Evolutionary conservation across 2,113 vertebrate species (phyloP).

Genomic region (Carlito syrichta): DNA sequence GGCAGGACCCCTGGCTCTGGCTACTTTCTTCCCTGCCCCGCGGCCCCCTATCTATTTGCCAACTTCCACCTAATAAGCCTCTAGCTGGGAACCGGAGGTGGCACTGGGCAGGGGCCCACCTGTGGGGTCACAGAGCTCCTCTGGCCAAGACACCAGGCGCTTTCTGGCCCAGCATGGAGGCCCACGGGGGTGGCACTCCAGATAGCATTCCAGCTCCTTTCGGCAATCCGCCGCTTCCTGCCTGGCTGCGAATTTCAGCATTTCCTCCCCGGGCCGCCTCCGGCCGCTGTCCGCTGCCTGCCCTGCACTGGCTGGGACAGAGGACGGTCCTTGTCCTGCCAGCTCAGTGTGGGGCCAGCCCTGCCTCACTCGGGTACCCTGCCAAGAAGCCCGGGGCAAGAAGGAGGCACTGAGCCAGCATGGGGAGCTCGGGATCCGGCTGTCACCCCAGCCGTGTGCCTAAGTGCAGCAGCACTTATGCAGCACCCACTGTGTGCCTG

Average conservation of each 20-base stretch:
- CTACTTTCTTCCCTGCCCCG: neutral
- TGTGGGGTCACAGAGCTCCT: neutral
- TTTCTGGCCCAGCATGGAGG: slow-evolving; percentile 47
- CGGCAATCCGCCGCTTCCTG: slow-evolving; percentile 67
- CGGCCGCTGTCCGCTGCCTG: slow-evolving; percentile 64
- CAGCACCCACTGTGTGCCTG: neutral
- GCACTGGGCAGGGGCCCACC: neutral
- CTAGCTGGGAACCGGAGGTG: slow-evolving; percentile 19
- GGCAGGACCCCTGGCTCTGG: neutral
- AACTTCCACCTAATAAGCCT: neutral
- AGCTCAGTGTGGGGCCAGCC: slow-evolving; percentile 2
- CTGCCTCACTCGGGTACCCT: neutral
- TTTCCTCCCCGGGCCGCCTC: slow-evolving; percentile 64
- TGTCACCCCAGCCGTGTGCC: accelerated
- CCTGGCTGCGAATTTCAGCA: slow-evolving; percentile 66
- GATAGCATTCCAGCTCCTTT: slow-evolving; percentile 64
- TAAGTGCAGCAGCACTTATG: accelerated
- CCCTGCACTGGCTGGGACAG: slow-evolving; percentile 60
- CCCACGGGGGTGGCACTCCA: slow-evolving; percentile 42
- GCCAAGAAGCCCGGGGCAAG: neutral
- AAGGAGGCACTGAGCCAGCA: neutral
- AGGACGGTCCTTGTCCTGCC: slow-evolving; percentile 36
- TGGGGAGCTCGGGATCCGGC: neutral
- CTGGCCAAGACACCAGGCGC: slow-evolving; percentile 44
- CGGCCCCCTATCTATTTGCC: neutral